Base-by-base conservation (phyloP, 2,113 vertebrate species). In the Myocastor coypus region DNA sequence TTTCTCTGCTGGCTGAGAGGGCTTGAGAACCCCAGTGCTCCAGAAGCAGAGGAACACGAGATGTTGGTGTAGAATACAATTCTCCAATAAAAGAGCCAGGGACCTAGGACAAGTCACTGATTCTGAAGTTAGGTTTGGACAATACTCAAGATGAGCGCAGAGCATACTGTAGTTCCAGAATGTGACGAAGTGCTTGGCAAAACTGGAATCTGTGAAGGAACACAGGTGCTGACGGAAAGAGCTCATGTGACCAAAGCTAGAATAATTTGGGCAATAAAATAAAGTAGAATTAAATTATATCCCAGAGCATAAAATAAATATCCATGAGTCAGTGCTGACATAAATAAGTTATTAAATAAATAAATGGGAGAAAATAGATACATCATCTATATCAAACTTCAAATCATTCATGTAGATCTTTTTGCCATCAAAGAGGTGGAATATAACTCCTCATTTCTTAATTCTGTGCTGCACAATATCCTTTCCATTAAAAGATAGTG, bases 281-380 rank as follows among this genome's bases (percentile, higher is more conserved):
- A 42, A 42, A 12, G 22, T 42, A 37, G 22, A 22, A 73, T 40
- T 42, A 32, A 22, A 6, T 82, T 96, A 80, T 88, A 34, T 32
- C 20, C 22, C 16, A 86, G 84, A 95, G 11, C 8, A 40, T 55
- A 77, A 68, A 85, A 66, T 93, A 37, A 86, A 86, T 69, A 94
- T 50, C n/a, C 50, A 26, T 7, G 7, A 89, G n/a, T 66, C 61
- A 9, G 20, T 71, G 55, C 2, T 34, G 57, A 46, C 63, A 52
- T 83, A 87, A n/a, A 77, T 64, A 84, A 57, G 34, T 50, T 17
- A 78, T 32, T 46, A 82, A 83, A 83, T 61, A 75, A 82, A 61
- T 66, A 66, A 90, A 37, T 37, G n/a, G 46, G 20, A 1, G 10
- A 46, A 17, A 93, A 77, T 46, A 77, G 73, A 46, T 5, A 77